Conservation (phyloP, 2,888 invertebrate genomes). For the Corythucha ciliata region DNA sequence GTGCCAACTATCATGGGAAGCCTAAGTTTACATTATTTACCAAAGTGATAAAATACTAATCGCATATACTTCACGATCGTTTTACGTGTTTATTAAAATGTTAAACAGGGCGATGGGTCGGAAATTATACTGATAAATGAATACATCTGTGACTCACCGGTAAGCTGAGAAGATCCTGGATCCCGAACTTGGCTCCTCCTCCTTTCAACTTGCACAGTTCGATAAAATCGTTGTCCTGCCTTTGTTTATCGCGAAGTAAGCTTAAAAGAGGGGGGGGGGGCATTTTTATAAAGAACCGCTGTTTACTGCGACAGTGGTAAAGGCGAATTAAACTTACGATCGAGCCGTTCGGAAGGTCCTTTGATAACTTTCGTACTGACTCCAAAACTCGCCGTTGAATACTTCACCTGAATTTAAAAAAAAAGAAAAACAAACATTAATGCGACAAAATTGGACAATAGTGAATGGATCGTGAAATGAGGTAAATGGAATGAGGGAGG, state of each 20-base stretch:
- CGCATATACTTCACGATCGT: too few species aligned
- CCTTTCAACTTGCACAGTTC: constrained; percentile 56
- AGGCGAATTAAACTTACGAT: constrained; percentile 39
- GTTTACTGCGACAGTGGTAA: background rate
- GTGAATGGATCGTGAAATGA: too few species aligned
- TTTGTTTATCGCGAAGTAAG: constrained; percentile 51
- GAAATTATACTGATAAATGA: too few species aligned
- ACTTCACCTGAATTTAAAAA: constrained; percentile 44
- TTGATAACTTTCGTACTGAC: constrained; percentile 56
- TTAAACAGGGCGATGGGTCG: too few species aligned
- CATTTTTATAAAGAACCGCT: too few species aligned
- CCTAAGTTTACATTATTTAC: too few species aligned
- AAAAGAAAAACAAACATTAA: too few species aligned
- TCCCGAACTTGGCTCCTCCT: constrained; percentile 55
- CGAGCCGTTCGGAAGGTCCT: constrained; percentile 51
- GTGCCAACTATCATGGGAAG: too few species aligned
- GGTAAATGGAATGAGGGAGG: background rate
- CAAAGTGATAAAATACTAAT: too few species aligned
- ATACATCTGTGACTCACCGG: constrained; percentile 53
- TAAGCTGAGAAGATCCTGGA: constrained; percentile 54
- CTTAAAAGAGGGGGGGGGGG: constrained; percentile 42
- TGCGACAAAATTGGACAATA: too few species aligned
- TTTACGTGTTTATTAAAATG: too few species aligned
- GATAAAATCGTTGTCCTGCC: constrained; percentile 56
- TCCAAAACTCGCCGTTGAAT: constrained; percentile 57